A percentile compares a stretch with the other conserved stretches of the same genome.
Evolutionary conservation across 2,797 vertebrate species (phyloP).

Genomic region (Halcyon badia): DNA sequence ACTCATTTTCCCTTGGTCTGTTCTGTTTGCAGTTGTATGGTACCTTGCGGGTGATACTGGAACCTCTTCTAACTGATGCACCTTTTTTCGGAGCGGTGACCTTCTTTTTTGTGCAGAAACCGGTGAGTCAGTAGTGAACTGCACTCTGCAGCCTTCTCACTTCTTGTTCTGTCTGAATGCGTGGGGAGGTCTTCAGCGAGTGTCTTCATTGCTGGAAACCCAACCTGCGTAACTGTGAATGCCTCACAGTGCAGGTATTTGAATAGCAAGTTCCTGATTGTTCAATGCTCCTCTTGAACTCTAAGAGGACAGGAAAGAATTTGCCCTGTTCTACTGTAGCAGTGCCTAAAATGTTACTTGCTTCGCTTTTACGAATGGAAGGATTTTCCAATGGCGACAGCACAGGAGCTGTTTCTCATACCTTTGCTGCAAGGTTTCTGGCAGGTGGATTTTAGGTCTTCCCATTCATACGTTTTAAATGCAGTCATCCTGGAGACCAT

Average conservation of each 20-base stretch:
- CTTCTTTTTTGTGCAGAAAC: conserved; percentile 92
- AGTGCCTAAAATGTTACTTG: background rate
- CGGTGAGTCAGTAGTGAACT: conserved; percentile 83
- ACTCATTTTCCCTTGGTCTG: background rate
- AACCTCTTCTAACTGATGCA: conserved; percentile 88
- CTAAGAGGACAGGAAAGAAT: background rate
- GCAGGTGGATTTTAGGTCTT: background rate
- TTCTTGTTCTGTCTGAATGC: background rate
- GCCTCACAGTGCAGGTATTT: background rate
- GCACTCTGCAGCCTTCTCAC: background rate
- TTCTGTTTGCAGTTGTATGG: conserved; percentile 86
- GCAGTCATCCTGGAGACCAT: background rate
- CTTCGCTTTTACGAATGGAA: background rate
- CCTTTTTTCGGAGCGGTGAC: conserved; percentile 95
- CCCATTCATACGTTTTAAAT: background rate
- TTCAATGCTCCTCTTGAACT: background rate
- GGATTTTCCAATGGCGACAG: background rate
- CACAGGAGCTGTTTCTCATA: background rate
- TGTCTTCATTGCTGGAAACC: background rate
- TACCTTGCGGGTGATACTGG: conserved; percentile 90
- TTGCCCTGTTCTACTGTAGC: background rate
- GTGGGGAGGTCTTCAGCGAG: background rate
- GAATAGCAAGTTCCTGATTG: background rate
- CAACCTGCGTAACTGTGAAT: background rate
- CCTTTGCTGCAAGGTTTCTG: background rate